Conservation (phyloP, 2,888 invertebrate genomes). For the Myathropa florea region DNA sequence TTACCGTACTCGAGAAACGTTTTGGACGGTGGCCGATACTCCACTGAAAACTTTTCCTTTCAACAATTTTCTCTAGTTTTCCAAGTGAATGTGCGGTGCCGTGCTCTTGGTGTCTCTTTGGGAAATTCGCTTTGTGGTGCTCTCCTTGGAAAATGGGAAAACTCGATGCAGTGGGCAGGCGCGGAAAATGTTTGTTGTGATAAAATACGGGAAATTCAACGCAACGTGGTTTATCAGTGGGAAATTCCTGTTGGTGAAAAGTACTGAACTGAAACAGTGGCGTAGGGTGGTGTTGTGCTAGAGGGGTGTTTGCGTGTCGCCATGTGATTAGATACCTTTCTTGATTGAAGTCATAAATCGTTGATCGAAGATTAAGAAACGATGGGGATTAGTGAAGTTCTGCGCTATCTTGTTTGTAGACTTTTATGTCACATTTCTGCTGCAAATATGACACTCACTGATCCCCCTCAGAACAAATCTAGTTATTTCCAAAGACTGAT, state of each 20-base stretch:
- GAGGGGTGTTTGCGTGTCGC: not conserved
- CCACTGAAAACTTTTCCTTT: conserved; percentile 71
- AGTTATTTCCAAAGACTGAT: no score
- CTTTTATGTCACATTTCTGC: no score
- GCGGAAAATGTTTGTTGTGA: conserved; percentile 70
- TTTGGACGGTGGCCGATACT: conserved; percentile 71
- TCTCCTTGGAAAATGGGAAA: conserved; percentile 68
- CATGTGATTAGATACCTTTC: not conserved
- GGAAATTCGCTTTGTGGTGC: conserved; percentile 13
- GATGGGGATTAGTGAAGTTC: no score
- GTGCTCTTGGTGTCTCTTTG: conserved; percentile 24
- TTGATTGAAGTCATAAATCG: not conserved
- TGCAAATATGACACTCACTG: no score
- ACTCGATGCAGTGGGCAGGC: conserved; percentile 42
- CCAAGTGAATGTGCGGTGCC: conserved; percentile 48
- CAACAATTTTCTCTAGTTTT: conserved; percentile 64
- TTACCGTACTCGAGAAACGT: conserved; percentile 66
- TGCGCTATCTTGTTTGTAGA: no score
- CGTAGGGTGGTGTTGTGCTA: conserved; percentile 8
- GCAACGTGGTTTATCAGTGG: conserved; percentile 70
- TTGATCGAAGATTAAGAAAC: not conserved
- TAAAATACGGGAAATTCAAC: conserved; percentile 61
- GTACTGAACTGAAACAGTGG: conserved; percentile 33
- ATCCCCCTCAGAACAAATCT: no score
- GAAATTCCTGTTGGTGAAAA: conserved; percentile 42